Evolutionary conservation across 2,888 invertebrate genomes (phyloP), one percentile per base, ranked within the genome.

Genomic region (Sarcophaga caerulescens): DNA sequence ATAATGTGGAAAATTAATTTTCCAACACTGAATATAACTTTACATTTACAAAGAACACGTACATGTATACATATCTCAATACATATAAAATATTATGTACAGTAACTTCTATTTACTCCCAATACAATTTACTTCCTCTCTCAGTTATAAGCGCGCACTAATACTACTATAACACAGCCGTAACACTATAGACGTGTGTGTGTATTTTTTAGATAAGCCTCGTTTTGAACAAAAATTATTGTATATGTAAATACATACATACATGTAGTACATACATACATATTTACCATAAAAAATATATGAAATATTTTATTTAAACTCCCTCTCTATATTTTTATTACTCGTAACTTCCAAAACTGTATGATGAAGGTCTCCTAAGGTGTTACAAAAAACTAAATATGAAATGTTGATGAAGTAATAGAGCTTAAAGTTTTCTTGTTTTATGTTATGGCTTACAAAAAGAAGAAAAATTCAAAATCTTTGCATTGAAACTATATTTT

Each of bases 351-450:
- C 68, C 62, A 52, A n/a, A 75, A 35, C n/a, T 68, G 25, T 52
- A 14, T 68, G 35, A 74, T 66, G 47, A 81, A 68, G 80, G 68
- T 81, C 60, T 73, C 74, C 47, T 60, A 25, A 60, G 68, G 60
- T 60, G 66, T 21, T 35, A 19, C 25, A 17, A 45, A 52, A 17
- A 60, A 12, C 6, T 68, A 17, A 44, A 68, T 68, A 25, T 23
- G 45, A 19, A 21, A 23, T 35, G 35, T 35, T 35, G 23, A 3
- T 62, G 25, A 45, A 45, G 47, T 60, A 45, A 60, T 14, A 62
- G 17, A 8, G 2, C 6, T 52, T n/a, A 76, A 66, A 25, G 11
- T 5, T 17, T 5, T 70, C 57, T 59, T 6, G 35, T 5, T 35
- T 35, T 35, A 1, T 6, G 6, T 35, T 35, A 35, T 35, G 35